Base-by-base conservation (phyloP, 2,113 vertebrate species). In the Thymallus thymallus region DNA sequence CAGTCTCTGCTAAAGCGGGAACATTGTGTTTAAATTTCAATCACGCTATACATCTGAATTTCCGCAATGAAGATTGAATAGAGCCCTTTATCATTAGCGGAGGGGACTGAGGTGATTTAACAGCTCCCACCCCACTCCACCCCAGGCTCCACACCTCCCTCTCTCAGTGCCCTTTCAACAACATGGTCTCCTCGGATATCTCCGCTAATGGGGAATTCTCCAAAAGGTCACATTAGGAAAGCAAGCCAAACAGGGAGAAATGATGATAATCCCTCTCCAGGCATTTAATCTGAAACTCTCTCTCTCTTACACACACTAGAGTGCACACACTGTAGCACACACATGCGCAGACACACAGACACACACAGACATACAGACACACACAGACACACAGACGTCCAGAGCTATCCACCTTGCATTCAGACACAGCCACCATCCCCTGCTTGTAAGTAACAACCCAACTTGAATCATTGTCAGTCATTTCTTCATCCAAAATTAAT, bases 211-310 rank as follows among this genome's bases (percentile, higher is more conserved):
- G 90, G 81, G 80, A 90, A 88, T 84, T 79, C 78, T 87, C 78
- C 77, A 63, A 88, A 90, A 91, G 88, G 89, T 91, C 89, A 89
- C 81, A 76, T 86, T 84, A 88, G 77, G 81, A 88, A 79, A 79
- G 76, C 45, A 68, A 80, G 69, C 73, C 85, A 86, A 86, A 84
- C 76, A 80, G 67, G 80, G 12, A 76, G 71, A 71, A 73, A 72
- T n/a, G 65, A 76, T 74, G 77, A 84, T 85, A 88, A 87, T 87
- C 82, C 76, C 74, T 82, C 75, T 69, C 30, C 41, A 18, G 74
- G 63, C 74, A 77, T 18, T 78, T 71, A 82, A 77, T 82, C 81
- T 69, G 51, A 60, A 60, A 32, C 48, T 12, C 9, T 24, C 68
- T 24, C 68, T 48, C 22, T 48, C 45, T 23, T 26, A 14, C 24